phyloP scores from a whole-genome alignment of 2,888 invertebrate species.

The Xestobium rufovillosum region DNA sequence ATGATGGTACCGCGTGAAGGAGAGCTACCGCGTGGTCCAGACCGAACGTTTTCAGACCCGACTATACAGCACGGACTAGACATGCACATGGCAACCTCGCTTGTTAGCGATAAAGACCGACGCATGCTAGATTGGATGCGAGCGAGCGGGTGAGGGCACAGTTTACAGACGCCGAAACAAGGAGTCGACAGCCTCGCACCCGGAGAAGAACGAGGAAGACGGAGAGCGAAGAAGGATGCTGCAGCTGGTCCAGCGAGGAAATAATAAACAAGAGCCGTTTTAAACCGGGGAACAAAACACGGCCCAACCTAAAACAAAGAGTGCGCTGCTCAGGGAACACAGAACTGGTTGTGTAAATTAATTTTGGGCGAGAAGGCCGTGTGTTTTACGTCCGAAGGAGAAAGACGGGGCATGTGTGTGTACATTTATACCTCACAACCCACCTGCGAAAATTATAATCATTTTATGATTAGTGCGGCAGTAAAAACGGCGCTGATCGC shows the following conservation, averaged over 20 bases:
- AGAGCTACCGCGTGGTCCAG: too few relatives aligned
- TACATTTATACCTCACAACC: conserved; percentile 25
- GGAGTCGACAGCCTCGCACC: background rate
- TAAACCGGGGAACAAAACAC: conserved; percentile 40
- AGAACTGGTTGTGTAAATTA: conserved; percentile 44
- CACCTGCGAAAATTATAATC: conserved; percentile 38
- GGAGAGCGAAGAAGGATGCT: conserved; percentile 21
- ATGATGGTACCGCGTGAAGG: too few relatives aligned
- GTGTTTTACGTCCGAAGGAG: conserved; percentile 17
- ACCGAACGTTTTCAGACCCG: conserved; percentile 36
- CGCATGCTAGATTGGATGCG: background rate
- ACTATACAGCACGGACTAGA: conserved; percentile 31
- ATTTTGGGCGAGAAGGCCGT: conserved; percentile 37
- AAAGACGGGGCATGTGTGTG: too few relatives aligned
- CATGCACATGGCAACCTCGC: conserved; percentile 33
- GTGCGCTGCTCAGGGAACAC: conserved; percentile 26
- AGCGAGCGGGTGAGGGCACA: conserved; percentile 4
- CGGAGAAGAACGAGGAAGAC: background rate
- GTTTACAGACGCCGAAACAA: conserved; percentile 4
- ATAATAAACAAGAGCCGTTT: conserved; percentile 43
- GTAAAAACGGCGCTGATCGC: too few relatives aligned
- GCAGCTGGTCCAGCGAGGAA: conserved; percentile 33
- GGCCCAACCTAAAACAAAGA: conserved; percentile 41
- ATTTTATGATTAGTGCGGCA: conserved; percentile 34
- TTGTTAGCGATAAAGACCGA: conserved; percentile 28